phyloP scores from a whole-genome alignment of 2,113 vertebrate species.

The Piprites chloris region DNA sequence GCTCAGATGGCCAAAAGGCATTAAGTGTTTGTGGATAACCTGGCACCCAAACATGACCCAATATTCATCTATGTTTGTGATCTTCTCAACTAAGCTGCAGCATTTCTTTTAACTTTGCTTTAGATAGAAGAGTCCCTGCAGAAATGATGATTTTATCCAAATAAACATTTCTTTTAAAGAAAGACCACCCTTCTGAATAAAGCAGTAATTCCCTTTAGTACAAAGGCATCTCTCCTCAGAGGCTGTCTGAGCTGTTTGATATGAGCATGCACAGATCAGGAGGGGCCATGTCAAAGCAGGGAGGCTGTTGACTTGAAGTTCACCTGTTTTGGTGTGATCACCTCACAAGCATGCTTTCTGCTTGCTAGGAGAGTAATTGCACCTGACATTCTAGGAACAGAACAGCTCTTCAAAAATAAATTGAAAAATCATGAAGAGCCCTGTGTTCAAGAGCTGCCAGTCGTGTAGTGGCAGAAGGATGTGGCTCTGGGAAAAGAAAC shows the following conservation, averaged over 20 bases:
- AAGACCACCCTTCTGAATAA: neutral
- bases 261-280: fast-evolving
- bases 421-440: neutral
- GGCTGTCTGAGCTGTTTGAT: neutral
- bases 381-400: neutral
- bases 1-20: neutral
- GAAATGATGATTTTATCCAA: neutral
- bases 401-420: neutral
- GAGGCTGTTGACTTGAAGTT: neutral
- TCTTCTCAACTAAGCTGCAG: neutral
- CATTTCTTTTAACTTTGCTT: neutral
- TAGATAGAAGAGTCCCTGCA: neutral
- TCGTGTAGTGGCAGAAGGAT: neutral
- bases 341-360: neutral
- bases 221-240: neutral
- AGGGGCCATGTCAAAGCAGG: neutral
- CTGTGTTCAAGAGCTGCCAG: neutral
- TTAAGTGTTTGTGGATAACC: neutral
- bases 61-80: neutral
- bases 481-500: neutral
- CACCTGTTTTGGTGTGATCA: neutral
- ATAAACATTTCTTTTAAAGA: neutral
- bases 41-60: neutral
- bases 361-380: neutral
- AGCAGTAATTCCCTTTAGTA: neutral